Conservation (phyloP, 2,797 vertebrate genomes). For the Mus caroli region DNA sequence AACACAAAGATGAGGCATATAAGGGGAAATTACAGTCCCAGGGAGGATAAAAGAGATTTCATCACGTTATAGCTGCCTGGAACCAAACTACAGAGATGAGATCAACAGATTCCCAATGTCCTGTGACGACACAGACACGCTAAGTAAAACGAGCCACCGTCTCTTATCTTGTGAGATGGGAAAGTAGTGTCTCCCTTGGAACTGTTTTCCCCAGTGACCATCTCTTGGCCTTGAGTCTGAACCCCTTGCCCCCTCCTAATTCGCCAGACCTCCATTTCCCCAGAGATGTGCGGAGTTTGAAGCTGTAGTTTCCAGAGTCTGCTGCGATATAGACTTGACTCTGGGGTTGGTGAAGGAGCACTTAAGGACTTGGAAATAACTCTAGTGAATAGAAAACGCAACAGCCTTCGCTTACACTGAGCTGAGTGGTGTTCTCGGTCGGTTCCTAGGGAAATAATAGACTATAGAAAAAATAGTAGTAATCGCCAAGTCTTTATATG, state of each 20-base stretch:
- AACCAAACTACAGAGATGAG: neutral
- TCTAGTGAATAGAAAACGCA: conserved; percentile 12
- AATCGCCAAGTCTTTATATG: neutral
- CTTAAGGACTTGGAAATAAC: conserved; percentile 18
- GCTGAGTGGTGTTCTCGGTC: neutral
- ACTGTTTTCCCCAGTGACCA: neutral
- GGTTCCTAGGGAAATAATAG: neutral
- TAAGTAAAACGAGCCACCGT: neutral
- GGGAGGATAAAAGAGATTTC: neutral
- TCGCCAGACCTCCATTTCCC: neutral
- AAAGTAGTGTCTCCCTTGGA: neutral
- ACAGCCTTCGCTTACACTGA: neutral
- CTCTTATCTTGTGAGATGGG: neutral
- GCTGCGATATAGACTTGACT: neutral
- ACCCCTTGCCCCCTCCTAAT: neutral
- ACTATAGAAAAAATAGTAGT: neutral
- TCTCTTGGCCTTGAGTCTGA: neutral
- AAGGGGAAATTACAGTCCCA: neutral
- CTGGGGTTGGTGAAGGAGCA: neutral
- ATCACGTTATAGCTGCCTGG: neutral
- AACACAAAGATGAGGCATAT: neutral
- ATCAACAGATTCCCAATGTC: neutral
- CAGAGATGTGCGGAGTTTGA: neutral
- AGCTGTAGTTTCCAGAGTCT: neutral
- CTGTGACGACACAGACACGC: neutral